Percentiles rank a stretch among this genome's conserved stretches.
phyloP scores from a whole-genome alignment of 1,140 invertebrate genomes.

The Hycleus cichorii region DNA sequence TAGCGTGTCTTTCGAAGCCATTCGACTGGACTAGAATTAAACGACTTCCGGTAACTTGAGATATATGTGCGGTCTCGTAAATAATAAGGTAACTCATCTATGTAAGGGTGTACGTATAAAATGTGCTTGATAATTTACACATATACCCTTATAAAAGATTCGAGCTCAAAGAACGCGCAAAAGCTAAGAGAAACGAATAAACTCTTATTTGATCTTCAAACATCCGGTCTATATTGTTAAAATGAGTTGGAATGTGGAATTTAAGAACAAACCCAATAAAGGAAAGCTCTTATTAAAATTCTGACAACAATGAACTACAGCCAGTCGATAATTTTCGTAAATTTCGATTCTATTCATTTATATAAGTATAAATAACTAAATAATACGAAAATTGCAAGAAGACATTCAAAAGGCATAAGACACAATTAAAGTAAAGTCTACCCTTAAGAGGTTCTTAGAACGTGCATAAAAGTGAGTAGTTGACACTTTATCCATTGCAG shows the following conservation, averaged over 20 bases:
- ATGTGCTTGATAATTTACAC: constrained; percentile 19
- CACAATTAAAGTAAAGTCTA: too few relatives aligned
- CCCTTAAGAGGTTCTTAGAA: too few relatives aligned
- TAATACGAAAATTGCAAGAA: too few relatives aligned
- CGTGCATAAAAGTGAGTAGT: too few relatives aligned
- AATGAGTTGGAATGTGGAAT: neutral
- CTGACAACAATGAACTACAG: too few relatives aligned
- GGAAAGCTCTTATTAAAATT: neutral
- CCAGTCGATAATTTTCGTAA: too few relatives aligned
- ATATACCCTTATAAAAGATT: neutral
- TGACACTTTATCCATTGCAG: too few relatives aligned
- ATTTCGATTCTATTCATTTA: too few relatives aligned
- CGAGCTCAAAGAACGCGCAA: neutral
- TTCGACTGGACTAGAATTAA: constrained; percentile 19
- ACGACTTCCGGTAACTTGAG: constrained; percentile 20
- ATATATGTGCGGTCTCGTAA: constrained; percentile 21
- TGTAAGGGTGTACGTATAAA: constrained; percentile 23
- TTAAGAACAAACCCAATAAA: neutral
- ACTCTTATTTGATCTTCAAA: too few relatives aligned
- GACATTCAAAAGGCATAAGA: too few relatives aligned
- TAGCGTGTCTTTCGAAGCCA: constrained; percentile 18
- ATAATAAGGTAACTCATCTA: constrained; percentile 26
- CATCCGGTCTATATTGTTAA: neutral
- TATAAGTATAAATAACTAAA: too few relatives aligned
- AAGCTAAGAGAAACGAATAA: neutral